Base-by-base conservation (phyloP, 2,113 vertebrate species). In the Conger conger region DNA sequence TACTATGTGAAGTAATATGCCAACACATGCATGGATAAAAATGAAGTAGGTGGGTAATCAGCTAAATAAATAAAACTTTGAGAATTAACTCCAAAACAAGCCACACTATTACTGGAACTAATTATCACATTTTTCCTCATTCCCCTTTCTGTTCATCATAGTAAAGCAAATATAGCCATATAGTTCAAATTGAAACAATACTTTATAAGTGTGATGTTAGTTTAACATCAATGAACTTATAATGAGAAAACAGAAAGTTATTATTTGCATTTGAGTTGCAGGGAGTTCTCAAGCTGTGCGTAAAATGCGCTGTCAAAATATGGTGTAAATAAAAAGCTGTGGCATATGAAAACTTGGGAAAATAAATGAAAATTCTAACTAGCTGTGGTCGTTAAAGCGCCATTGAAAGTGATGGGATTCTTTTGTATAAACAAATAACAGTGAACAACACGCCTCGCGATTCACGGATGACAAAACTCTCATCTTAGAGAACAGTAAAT, bases 401-500 rank as follows among this genome's bases (percentile, higher is more conserved):
- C 42, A 80, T 33, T 27, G 42, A 53, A 80, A 80, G 20, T 33
- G 53, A 50, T 50, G 79, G 40, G 13, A 45, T 33, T 23, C 40
- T 33, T 8, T 50, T 3, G 33, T 27, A 53, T 18, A 81, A 81
- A 81, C 80, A 36, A 20, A 17, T 17, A 53, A 54, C 27, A 42
- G 45, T 81, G 42, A 81, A 8, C 27, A 36, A 7, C 50, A 60
- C 18, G 17, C 50, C 50, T 37, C 50, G 23, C 84, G 87, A 87
- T 82, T 84, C 81, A 38, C 85, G 83, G 63, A 38, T 18, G 53
- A 45, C 81, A 80, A 54, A 86, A 81, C 2, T 57, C 50, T 81
- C 53, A 88, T 89, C 76, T 77, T 80, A 54, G 36, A 45, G 76
- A 84, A 42, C 82, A 86, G 83, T 60, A 86, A 86, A 84, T 1